Percentiles rank a stretch among this genome's conserved stretches.
Evolutionary conservation across 2,797 vertebrate genomes (phyloP).

Genomic region (Phataginus tricuspis): DNA sequence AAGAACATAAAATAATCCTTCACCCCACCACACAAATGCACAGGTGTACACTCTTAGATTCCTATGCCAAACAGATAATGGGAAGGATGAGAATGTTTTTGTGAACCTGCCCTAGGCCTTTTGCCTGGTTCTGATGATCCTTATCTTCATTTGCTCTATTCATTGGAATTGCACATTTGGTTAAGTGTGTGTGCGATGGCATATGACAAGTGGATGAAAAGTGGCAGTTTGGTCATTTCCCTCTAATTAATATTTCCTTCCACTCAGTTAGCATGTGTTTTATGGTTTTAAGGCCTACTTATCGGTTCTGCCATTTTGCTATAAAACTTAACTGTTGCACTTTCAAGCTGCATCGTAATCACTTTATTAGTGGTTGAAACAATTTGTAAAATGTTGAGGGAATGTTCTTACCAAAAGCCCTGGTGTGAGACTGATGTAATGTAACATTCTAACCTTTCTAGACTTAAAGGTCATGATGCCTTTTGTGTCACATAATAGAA

Average conservation of each 20-base stretch:
- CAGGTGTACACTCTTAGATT: neutral
- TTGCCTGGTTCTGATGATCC: neutral
- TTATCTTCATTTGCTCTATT: neutral
- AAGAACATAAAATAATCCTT: neutral
- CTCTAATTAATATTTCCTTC: conserved; percentile 73
- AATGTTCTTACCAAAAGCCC: neutral
- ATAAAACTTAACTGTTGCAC: conserved; percentile 38
- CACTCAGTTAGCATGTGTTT: conserved; percentile 80
- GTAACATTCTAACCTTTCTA: neutral
- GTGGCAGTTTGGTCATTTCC: conserved; percentile 68
- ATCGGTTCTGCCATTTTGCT: conserved; percentile 55
- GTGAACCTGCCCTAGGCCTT: neutral
- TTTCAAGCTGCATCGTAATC: neutral
- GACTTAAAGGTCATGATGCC: neutral
- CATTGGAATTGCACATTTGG: conserved; percentile 21
- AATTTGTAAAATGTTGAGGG: conserved; percentile 50
- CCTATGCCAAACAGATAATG: neutral
- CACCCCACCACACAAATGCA: neutral
- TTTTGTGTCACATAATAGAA: neutral
- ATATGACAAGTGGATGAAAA: conserved; percentile 78
- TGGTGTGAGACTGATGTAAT: neutral
- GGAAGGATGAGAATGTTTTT: neutral
- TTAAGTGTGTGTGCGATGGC: neutral
- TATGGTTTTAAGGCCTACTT: conserved; percentile 66
- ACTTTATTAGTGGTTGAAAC: neutral